Percentiles rank a stretch among this genome's conserved stretches.
Evolutionary conservation across 2,888 invertebrate genomes (phyloP).

Genomic region (Scrobipalpa costella): DNA sequence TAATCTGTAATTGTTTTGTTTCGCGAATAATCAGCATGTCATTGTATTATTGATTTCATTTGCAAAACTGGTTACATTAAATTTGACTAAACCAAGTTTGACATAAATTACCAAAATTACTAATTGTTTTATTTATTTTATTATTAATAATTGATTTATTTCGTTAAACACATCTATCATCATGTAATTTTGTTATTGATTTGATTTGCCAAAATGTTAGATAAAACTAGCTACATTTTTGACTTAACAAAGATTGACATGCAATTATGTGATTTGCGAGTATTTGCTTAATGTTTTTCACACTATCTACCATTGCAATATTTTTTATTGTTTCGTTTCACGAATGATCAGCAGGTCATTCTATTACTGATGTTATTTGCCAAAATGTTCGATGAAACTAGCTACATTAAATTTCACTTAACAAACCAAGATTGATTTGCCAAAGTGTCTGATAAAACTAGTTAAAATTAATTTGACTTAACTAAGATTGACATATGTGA

Average conservation of each 20-base stretch:
- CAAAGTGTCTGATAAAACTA: neutral
- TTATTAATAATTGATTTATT: constrained; percentile 27
- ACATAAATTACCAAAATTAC: neutral
- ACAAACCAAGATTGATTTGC: neutral
- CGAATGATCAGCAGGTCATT: neutral
- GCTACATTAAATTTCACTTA: neutral
- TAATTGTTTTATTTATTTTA: too few relatives aligned
- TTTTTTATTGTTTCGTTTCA: constrained; percentile 16
- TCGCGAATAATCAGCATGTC: constrained; percentile 13
- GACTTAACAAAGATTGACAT: too few relatives aligned
- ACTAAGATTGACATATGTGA: constrained; percentile 1
- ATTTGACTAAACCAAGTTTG: neutral
- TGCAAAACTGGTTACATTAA: too few relatives aligned
- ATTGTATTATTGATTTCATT: neutral
- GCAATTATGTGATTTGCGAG: neutral
- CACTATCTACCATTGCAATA: constrained; percentile 40
- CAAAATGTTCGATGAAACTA: neutral
- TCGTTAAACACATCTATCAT: neutral
- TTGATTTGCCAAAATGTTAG: too few relatives aligned
- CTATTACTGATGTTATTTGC: neutral
- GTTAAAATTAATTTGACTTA: neutral
- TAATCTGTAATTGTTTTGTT: constrained; percentile 25
- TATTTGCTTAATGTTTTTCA: constrained; percentile 61
- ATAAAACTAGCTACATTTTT: too few relatives aligned
- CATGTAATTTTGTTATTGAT: neutral